Conservation (phyloP, 2,113 vertebrate species). For the Puntigrus tetrazona region DNA sequence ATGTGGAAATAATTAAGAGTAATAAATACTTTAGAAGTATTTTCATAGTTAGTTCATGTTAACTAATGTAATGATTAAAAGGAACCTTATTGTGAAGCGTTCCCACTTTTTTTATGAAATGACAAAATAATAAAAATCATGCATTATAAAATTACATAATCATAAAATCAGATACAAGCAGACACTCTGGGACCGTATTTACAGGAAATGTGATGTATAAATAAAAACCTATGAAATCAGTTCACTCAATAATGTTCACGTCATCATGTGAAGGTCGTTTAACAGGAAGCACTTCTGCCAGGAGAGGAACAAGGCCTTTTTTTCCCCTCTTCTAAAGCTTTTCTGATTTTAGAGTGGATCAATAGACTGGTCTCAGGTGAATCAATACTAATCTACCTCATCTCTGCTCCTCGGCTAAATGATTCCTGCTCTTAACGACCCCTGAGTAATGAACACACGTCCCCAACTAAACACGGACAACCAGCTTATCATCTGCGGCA, state of each 20-base stretch:
- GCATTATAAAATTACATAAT: not conserved
- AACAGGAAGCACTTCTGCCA: conserved; percentile 15
- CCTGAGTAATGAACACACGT: conserved; percentile 20
- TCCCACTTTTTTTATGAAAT: not conserved
- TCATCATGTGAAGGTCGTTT: conserved; percentile 29
- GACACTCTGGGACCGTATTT: not conserved
- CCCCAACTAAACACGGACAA: not conserved
- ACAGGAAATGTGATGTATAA: not conserved
- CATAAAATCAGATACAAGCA: not conserved
- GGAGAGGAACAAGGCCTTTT: not conserved
- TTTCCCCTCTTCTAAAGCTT: conserved; percentile 6
- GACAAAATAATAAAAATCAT: not conserved
- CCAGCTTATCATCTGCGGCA: not conserved
- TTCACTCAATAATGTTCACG: not conserved
- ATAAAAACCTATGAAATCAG: not conserved
- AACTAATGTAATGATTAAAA: not conserved
- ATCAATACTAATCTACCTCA: conserved; percentile 39
- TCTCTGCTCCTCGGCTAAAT: conserved; percentile 15
- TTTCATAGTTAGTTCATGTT: not conserved
- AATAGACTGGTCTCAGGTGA: conserved; percentile 38
- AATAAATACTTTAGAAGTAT: not conserved
- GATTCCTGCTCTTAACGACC: conserved; percentile 16
- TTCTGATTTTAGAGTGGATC: conserved; percentile 45
- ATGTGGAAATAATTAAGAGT: not conserved
- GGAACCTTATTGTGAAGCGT: not conserved